phyloP scores from a whole-genome alignment of 2,888 invertebrate species.

The Apantesis nais region DNA sequence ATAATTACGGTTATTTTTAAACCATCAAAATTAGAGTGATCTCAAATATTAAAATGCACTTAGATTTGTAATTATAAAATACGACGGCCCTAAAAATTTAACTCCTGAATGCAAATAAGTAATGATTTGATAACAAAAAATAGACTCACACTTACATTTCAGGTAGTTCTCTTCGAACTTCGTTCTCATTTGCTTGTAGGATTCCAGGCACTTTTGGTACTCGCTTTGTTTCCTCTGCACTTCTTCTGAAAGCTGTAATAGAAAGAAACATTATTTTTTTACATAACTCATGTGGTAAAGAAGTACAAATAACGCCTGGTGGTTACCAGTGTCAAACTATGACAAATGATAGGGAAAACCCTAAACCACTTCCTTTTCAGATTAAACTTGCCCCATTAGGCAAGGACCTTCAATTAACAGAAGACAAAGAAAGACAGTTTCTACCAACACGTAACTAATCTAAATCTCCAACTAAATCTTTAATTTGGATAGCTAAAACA shows the following conservation, averaged over 20 bases:
- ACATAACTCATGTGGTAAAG: neutral
- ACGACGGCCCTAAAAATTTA: neutral
- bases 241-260: slow-evolving; percentile 93
- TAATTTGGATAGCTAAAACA: neutral
- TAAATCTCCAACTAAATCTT: neutral
- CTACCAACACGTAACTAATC: neutral
- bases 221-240: slow-evolving; percentile 94
- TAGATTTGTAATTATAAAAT: neutral
- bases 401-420: neutral
- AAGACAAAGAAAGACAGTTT: neutral
- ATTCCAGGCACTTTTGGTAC: slow-evolving; percentile 96
- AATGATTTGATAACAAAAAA: neutral
- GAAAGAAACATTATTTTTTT: slow-evolving; percentile 30
- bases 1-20: neutral
- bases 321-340: too few species aligned
- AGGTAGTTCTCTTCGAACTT: slow-evolving; percentile 97
- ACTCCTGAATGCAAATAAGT: neutral
- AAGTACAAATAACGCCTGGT: neutral
- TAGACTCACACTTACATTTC: slow-evolving; percentile 87
- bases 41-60: too few species aligned
- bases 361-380: neutral
- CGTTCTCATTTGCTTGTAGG: slow-evolving; percentile 94
- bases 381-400: neutral
- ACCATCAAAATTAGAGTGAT: neutral
- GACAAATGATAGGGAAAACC: too few species aligned